These are phyloP conservation scores for Plecotus auritus DNA, from an alignment of 2,113 vertebrate species.

Conservation along the genomic window DNA sequence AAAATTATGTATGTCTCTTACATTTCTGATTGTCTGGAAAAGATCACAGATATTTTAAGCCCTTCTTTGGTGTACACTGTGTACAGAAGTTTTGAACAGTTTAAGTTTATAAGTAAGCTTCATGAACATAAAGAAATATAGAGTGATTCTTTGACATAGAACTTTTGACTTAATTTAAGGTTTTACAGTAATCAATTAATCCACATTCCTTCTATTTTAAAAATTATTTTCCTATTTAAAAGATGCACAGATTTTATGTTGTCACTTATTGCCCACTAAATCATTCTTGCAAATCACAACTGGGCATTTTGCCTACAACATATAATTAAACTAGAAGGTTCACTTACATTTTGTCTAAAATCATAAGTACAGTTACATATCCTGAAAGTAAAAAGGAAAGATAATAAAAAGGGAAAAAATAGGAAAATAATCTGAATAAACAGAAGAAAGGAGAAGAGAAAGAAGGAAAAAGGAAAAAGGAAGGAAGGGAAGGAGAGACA, in stretches of 20 bases:
- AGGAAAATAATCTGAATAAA: background rate
- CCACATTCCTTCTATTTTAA: background rate
- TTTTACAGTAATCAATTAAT: background rate
- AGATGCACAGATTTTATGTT: background rate
- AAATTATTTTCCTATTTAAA: background rate
- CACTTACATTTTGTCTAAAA: conserved; percentile 16
- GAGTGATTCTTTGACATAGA: background rate
- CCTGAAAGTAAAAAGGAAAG: background rate
- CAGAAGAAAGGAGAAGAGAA: background rate
- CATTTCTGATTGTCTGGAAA: background rate
- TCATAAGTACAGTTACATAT: background rate
- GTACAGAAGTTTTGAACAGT: background rate
- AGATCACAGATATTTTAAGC: background rate
- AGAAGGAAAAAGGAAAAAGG: background rate
- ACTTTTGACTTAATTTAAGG: background rate
- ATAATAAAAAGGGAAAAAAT: background rate
- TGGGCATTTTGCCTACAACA: background rate
- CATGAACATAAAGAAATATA: background rate
- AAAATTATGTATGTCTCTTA: background rate
- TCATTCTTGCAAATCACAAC: background rate
- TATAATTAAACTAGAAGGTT: background rate
- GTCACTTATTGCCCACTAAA: background rate
- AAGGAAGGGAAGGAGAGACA: background rate
- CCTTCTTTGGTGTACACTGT: background rate
- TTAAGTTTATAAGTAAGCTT: background rate